Conservation (phyloP, 64 coral and sea anemone species). For the Porites lutea region DNA sequence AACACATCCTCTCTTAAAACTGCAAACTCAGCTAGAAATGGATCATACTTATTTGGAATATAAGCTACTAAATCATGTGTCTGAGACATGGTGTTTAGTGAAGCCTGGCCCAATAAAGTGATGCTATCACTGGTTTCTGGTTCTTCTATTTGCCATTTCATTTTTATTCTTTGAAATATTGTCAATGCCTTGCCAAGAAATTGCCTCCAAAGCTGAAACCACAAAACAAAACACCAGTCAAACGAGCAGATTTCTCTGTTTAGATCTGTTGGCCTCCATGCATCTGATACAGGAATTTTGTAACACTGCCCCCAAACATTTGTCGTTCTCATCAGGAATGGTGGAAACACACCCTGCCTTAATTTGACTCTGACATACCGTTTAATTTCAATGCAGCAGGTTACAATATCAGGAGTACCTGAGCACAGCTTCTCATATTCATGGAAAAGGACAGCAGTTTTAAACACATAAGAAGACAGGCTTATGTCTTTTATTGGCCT, state of each 20-base stretch:
- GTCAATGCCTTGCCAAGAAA: constrained; percentile 34
- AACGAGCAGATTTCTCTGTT: not conserved
- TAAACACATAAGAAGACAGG: constrained; percentile 42
- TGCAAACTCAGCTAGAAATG: constrained; percentile 38
- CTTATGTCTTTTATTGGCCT: constrained; percentile 11
- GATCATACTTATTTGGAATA: constrained; percentile 49
- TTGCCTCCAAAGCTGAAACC: constrained; percentile 47
- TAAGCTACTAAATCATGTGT: not conserved
- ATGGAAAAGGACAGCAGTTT: constrained; percentile 42
- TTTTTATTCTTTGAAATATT: constrained; percentile 40
- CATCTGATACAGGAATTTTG: not conserved
- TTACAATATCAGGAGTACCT: constrained; percentile 37
- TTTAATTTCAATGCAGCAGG: constrained; percentile 29
- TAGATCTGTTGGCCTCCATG: constrained; percentile 7
- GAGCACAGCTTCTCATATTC: constrained; percentile 50
- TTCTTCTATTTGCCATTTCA: constrained; percentile 2
- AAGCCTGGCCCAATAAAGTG: not conserved
- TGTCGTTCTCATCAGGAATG: constrained; percentile 44
- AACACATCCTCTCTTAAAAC: constrained; percentile 20
- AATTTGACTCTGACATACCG: constrained; percentile 9
- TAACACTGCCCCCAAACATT: constrained; percentile 50
- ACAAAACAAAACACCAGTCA: constrained; percentile 28
- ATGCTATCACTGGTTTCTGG: not conserved
- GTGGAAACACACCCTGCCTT: constrained; percentile 37
- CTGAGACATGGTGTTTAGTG: not conserved